These are phyloP conservation scores for Congeria kusceri DNA, from an alignment of 2,888 invertebrate genomes.

Conservation along the genomic window DNA sequence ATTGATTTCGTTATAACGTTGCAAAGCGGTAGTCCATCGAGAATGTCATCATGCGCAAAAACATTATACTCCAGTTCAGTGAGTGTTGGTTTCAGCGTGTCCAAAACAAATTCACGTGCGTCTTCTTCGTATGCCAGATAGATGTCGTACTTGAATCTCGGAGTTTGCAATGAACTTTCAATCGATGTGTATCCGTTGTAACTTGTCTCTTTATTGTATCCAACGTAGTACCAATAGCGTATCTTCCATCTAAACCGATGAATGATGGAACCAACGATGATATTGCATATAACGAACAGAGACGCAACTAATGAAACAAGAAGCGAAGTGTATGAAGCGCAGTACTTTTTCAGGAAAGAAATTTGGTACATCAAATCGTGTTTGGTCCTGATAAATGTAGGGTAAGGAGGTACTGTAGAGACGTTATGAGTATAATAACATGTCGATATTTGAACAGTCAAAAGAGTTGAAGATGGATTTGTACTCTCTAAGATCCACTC, in stretches of 20 bases:
- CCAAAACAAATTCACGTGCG: slow-evolving; percentile 7
- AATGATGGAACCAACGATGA: slow-evolving; percentile 21
- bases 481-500: slow-evolving; percentile 16
- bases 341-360: slow-evolving; percentile 16
- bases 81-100: neutral
- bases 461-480: neutral
- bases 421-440: slow-evolving; percentile 10
- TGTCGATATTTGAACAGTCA: neutral
- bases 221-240: slow-evolving; percentile 48
- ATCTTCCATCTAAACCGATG: slow-evolving; percentile 39
- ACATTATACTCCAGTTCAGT: neutral
- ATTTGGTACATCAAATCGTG: neutral
- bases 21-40: neutral
- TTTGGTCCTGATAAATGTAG: neutral
- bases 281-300: slow-evolving; percentile 22
- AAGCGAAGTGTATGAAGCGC: slow-evolving; percentile 24
- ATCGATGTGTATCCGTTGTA: neutral
- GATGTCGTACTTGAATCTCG: slow-evolving; percentile 11
- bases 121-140: slow-evolving; percentile 7
- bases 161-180: neutral
- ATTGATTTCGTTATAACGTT: neutral
- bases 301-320: slow-evolving; percentile 12
- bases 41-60: slow-evolving; percentile 1
- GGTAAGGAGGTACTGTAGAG: no score
- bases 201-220: neutral